Evolutionary conservation across 2,888 invertebrate species (phyloP).

Genomic region (Apodemia hepburni): DNA sequence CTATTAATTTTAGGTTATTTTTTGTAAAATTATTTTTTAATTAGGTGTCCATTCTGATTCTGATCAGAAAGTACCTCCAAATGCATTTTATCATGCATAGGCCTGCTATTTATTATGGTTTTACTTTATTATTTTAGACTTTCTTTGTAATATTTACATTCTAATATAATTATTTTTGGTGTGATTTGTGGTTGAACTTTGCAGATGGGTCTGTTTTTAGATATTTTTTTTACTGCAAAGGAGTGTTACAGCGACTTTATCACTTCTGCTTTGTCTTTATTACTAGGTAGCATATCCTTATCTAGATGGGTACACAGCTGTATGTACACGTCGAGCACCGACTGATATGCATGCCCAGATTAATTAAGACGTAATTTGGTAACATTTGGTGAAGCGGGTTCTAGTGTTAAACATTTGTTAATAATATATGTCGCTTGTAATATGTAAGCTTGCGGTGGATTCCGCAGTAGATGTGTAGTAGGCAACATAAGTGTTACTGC

Average conservation of each 20-base stretch:
- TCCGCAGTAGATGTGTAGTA: slow-evolving; percentile 35
- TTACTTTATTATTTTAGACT: not conserved
- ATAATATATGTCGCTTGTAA: slow-evolving; percentile 47
- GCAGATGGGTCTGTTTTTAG: not conserved
- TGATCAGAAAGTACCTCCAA: too few species aligned
- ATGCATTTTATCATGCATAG: too few species aligned
- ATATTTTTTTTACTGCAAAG: not conserved
- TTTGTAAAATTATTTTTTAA: too few species aligned
- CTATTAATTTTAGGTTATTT: too few species aligned
- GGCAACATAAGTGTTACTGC: slow-evolving; percentile 20
- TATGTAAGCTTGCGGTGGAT: slow-evolving; percentile 40
- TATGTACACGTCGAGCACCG: slow-evolving; percentile 35
- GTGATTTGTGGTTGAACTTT: not conserved
- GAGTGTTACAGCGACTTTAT: slow-evolving; percentile 27
- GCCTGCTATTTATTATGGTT: too few species aligned
- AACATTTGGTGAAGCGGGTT: slow-evolving; percentile 36
- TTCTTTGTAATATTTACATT: not conserved
- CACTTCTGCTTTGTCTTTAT: slow-evolving; percentile 38
- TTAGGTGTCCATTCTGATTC: too few species aligned
- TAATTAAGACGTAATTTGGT: slow-evolving; percentile 35
- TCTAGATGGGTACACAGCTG: slow-evolving; percentile 35
- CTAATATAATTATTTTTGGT: not conserved
- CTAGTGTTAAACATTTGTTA: slow-evolving; percentile 35
- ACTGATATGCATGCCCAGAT: slow-evolving; percentile 65
- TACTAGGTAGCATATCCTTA: slow-evolving; percentile 37